Evolutionary conservation across 2,113 vertebrate species (phyloP).

Genomic region (Antechinus stuartii): DNA sequence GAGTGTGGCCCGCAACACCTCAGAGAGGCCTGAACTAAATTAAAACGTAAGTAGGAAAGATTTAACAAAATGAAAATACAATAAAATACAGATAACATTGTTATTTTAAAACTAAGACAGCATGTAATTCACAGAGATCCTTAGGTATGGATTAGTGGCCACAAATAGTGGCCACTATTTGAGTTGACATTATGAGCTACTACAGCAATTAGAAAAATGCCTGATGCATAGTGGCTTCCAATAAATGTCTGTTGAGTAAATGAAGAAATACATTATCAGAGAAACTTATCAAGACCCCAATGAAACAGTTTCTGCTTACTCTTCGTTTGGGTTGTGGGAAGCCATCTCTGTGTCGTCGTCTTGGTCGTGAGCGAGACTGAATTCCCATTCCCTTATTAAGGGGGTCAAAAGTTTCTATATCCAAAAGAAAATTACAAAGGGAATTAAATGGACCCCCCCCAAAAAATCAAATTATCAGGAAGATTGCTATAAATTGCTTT

Average conservation of each 20-base stretch:
- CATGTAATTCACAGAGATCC: not conserved
- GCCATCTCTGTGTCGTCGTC: constrained; percentile 90
- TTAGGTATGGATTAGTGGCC: not conserved
- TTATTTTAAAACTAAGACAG: not conserved
- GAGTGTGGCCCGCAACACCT: not conserved
- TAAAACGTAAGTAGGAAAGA: not conserved
- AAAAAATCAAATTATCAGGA: not conserved
- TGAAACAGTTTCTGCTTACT: constrained; percentile 85
- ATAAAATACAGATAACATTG: not conserved
- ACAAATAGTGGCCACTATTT: not conserved
- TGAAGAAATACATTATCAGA: constrained; percentile 48
- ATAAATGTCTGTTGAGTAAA: constrained; percentile 9
- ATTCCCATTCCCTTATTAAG: constrained; percentile 86
- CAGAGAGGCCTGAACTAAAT: not conserved
- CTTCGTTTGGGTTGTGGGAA: constrained; percentile 89
- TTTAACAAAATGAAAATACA: not conserved
- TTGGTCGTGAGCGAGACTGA: constrained; percentile 84
- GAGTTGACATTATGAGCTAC: not conserved
- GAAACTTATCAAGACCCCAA: constrained; percentile 36
- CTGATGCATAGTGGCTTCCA: not conserved
- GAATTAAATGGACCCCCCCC: constrained; percentile 46
- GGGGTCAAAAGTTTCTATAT: constrained; percentile 88
- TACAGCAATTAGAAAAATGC: not conserved
- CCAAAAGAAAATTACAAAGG: constrained; percentile 77
- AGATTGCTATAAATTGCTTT: constrained; percentile 39